A percentile compares a stretch with the other conserved stretches of the same genome.
phyloP scores from a whole-genome alignment of 2,797 vertebrate species.

The Tragelaphus eurycerus region DNA sequence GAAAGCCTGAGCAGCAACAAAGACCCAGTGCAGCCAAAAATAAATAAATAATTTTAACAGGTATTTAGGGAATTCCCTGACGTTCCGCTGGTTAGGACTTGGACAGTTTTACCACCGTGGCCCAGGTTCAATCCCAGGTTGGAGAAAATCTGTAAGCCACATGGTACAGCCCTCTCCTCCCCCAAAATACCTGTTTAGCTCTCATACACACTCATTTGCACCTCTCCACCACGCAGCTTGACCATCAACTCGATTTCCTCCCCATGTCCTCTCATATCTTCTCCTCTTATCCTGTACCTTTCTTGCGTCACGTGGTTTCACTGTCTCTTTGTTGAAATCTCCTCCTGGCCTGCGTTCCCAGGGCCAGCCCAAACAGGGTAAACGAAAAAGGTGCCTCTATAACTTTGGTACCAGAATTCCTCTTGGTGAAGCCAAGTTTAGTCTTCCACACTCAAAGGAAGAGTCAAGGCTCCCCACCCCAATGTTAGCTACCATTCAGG shows the following conservation, averaged over 20 bases:
- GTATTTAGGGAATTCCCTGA: background rate
- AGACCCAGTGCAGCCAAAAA: background rate
- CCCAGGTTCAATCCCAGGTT: background rate
- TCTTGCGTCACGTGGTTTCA: background rate
- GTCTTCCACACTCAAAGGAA: background rate
- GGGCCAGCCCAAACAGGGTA: background rate
- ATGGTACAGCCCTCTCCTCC: background rate
- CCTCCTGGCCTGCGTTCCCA: background rate
- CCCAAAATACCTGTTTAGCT: background rate
- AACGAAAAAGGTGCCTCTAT: background rate
- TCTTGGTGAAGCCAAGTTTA: background rate
- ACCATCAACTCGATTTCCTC: accelerated
- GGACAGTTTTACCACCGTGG: background rate
- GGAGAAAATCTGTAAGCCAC: background rate
- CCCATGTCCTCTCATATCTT: background rate
- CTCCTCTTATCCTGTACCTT: background rate
- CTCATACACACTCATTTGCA: background rate
- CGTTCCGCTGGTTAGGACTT: background rate
- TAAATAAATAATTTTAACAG: background rate
- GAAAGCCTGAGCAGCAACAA: background rate
- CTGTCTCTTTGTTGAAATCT: background rate
- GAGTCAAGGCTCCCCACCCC: background rate
- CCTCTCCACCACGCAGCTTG: accelerated
- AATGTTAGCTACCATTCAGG: no score
- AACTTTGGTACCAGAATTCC: background rate